Conservation (phyloP, 2,113 vertebrate species). For the Lampris incognitus region DNA sequence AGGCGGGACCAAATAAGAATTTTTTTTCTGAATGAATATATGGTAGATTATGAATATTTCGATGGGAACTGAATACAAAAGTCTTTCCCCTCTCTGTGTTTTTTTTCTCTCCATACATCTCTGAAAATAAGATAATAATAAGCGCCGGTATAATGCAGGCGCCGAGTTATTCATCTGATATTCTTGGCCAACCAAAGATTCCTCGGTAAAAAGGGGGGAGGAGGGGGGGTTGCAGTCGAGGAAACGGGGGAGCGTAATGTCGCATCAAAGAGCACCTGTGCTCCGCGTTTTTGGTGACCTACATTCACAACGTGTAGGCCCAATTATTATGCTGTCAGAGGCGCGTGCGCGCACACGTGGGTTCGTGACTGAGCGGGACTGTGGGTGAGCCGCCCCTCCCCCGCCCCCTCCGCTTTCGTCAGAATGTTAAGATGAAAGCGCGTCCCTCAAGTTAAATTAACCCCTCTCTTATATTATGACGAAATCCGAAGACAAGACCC, state of each 20-base stretch:
- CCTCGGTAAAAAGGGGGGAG: conserved; percentile 31
- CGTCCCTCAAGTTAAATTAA: conserved; percentile 36
- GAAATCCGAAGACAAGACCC: conserved; percentile 42
- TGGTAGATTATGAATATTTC: not conserved
- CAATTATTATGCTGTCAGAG: conserved; percentile 61
- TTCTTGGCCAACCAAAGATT: conserved; percentile 41
- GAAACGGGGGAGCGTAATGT: conserved; percentile 60
- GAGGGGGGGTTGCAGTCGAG: conserved; percentile 28
- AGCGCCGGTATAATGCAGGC: not conserved
- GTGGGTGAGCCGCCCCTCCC: conserved; percentile 7
- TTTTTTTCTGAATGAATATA: conserved; percentile 45
- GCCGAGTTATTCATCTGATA: conserved; percentile 39
- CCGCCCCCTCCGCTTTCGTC: conserved; percentile 59
- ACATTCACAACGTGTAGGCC: conserved; percentile 60
- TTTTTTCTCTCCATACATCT: not conserved
- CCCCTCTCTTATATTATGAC: conserved; percentile 59
- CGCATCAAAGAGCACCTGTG: conserved; percentile 60
- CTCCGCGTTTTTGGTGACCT: conserved; percentile 60
- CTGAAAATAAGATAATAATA: conserved; percentile 24
- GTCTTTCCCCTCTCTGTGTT: not conserved
- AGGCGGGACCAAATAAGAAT: no score
- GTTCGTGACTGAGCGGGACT: not conserved
- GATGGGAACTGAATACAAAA: conserved; percentile 1
- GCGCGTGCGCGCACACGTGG: conserved; percentile 26
- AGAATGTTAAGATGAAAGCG: conserved; percentile 49